These are phyloP conservation scores for Himalopsyche kuldschensis DNA, from an alignment of 2,888 invertebrate genomes.

Conservation along the genomic window DNA sequence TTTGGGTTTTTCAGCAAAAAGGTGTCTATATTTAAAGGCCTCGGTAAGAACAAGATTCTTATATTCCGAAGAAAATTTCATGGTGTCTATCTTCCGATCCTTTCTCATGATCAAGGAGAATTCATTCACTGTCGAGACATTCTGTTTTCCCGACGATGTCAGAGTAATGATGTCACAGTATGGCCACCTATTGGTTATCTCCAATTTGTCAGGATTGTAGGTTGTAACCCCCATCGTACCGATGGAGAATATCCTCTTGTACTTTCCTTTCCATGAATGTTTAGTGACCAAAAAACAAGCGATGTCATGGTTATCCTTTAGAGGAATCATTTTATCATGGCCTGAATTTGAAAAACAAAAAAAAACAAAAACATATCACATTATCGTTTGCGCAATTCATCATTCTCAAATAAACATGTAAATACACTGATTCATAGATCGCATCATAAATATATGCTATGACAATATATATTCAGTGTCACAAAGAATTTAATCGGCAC, in stretches of 20 bases:
- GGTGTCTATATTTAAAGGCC: constrained; percentile 78
- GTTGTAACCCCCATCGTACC: constrained; percentile 95
- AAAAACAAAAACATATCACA: background rate
- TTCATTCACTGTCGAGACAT: constrained; percentile 61
- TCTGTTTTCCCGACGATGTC: constrained; percentile 64
- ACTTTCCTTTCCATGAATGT: constrained; percentile 99
- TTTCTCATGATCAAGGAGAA: constrained; percentile 85
- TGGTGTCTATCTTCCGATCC: constrained; percentile 87
- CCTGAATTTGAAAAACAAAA: background rate
- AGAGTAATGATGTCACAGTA: constrained; percentile 79
- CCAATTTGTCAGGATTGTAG: constrained; percentile 88
- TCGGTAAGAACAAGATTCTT: constrained; percentile 90
- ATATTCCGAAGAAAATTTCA: constrained; percentile 96
- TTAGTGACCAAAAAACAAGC: constrained; percentile 97
- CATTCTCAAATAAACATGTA: background rate
- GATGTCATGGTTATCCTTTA: constrained; percentile 93
- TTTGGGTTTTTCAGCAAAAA: constrained; percentile 80
- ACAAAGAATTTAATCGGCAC: constrained; percentile 7
- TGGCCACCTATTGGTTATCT: constrained; percentile 92
- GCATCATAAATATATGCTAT: background rate
- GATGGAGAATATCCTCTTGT: constrained; percentile 95
- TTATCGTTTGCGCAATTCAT: background rate
- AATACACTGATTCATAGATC: background rate
- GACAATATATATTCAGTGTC: background rate
- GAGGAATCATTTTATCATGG: constrained; percentile 68